phyloP scores from a whole-genome alignment of 2,797 vertebrate genomes.

The Uromys caudimaculatus region DNA sequence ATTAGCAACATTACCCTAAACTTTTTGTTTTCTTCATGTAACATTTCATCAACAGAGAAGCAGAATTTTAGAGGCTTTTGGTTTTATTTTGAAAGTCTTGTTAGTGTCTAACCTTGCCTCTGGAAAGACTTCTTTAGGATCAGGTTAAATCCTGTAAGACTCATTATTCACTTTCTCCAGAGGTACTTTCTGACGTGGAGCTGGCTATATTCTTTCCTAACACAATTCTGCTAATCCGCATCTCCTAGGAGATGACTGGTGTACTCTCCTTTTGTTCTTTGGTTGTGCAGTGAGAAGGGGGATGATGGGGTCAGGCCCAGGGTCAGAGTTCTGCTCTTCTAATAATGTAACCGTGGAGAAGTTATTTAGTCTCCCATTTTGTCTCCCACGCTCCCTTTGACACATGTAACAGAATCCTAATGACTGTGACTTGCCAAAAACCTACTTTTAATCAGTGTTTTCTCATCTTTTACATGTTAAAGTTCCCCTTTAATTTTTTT shows the following conservation, averaged over 20 bases:
- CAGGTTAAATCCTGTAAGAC: constrained; percentile 67
- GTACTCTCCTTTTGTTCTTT: not conserved
- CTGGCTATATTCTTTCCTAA: constrained; percentile 40
- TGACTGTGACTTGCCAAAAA: not conserved
- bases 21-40: not conserved
- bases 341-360: not conserved
- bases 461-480: not conserved
- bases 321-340: not conserved
- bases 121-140: constrained; percentile 67
- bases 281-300: not conserved
- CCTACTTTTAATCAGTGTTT: not conserved
- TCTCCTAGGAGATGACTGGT: not conserved
- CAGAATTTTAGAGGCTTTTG: constrained; percentile 20
- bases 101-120: constrained; percentile 71
- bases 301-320: not conserved
- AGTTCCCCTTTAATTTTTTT: not conserved
- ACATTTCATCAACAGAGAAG: constrained; percentile 47
- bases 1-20: constrained; percentile 11
- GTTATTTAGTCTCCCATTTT: not conserved
- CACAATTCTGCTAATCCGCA: not conserved
- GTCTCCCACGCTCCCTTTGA: not conserved
- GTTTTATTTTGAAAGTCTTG: constrained; percentile 45
- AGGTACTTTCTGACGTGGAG: constrained; percentile 54
- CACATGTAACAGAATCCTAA: not conserved
- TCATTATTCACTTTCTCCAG: constrained; percentile 62